Base-by-base conservation (phyloP, 2,888 invertebrate species). In the Polydrusus tereticollis region DNA sequence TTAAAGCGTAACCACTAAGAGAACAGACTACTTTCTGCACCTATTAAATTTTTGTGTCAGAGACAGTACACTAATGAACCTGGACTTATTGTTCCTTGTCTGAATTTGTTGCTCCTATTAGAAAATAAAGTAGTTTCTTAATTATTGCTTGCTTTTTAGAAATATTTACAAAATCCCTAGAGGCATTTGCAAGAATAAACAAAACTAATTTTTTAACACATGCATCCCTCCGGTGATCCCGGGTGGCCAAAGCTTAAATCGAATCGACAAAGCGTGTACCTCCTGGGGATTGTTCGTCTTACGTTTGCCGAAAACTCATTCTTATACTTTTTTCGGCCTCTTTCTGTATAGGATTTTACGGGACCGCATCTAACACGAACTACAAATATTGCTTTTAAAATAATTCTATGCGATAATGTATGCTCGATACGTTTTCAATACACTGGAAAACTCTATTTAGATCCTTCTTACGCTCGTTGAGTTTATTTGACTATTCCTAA, bases 311-410 rank as follows among this genome's bases (percentile, higher is more conserved):
- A 74, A 74, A 63, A 50, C 12, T 76, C 73, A 79, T 79, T 80
- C 79, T 79, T 57, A 43, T 69, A 69, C 74, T 75, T 76, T 55
- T 55, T 70, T 75, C 73, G 76, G 76, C 75, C 68, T 75, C 75
- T 76, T 77, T 79, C 73, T 76, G 43, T 63, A 73, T 65, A 66
- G 76, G 75, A 74, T 75, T 78, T 73, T 76, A 77, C 69, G 77
- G 76, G 79, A 79, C 79, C 80, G 79, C 78, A 76, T 77, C 80
- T 80, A 80, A 80, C 80, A 77, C 79, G 80, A 77, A 79, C 76
- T 63, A 80, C 79, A 80, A 80, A 80, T 77, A 80, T 75, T 67
- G 70, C 71, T 66, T 75, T 72, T 47, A 69, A 50, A 69, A 62
- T 66, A 72, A 69, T 64, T 74, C 67, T 60, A 60, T 63, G 57